Base-by-base conservation (phyloP, 2,888 invertebrate genomes). In the Blastobasis lacticolella region DNA sequence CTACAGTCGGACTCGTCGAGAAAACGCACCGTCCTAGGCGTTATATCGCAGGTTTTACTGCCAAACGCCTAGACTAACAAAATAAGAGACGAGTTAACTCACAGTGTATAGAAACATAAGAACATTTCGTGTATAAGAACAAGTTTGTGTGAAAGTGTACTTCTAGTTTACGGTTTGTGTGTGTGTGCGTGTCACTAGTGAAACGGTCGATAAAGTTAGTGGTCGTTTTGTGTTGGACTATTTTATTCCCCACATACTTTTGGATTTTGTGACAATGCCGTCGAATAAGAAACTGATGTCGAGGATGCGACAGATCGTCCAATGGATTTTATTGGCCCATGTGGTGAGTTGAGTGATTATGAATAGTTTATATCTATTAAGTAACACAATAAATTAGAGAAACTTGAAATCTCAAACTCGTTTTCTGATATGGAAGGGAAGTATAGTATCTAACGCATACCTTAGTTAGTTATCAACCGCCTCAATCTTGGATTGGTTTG, bases 1-100 rank as follows among this genome's bases (percentile, higher is more conserved):
- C 83, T 85, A 82, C 77, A 75, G 81, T 86, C 78, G 83, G 81
- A 80, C 83, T 84, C 78, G 79, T 81, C 76, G 79, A 85, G 85
- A 71, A 81, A 79, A 74, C 73, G 69, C 74, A 72, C 74, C 66
- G 71, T 80, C 75, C 77, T 77, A 78, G 78, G 81, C 77, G 84
- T 85, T 75, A 82, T 78, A 83, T 71, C 73, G 85, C 83, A 81
- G 81, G 68, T 69, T 75, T 75, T 69, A 78, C 86, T 85, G 84
- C 82, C 72, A 68, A 81, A 75, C 77, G 81, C 79, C 74, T 75
- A 77, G 73, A 71, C 68, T 67, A 66, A 71, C 61, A 72, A 59
- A 68, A 65, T 62, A 67, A 60, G 72, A 75, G 68, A 68, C 64
- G 64, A 71, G 68, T 74, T 74, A 78, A 74, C 63, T 63, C 69